phyloP scores from a whole-genome alignment of 2,113 vertebrate species.

The Tenrec ecaudatus region DNA sequence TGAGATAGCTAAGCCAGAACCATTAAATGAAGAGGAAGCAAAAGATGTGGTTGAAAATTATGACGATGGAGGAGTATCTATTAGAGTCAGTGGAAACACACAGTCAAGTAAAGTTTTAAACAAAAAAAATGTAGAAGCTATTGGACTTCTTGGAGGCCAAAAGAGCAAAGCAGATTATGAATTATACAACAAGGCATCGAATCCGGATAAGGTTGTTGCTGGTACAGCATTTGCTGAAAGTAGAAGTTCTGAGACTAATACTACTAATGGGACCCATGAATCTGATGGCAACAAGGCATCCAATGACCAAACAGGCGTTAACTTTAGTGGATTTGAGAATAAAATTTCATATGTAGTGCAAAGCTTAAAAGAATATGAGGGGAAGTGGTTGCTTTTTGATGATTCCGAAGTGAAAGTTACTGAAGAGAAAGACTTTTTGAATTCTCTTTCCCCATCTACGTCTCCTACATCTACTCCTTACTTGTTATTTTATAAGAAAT shows the following conservation, averaged over 20 bases:
- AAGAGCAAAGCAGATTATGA: slow-evolving; percentile 93
- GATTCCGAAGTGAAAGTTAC: slow-evolving; percentile 97
- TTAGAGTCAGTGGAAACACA: slow-evolving; percentile 85
- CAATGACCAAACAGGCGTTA: background rate
- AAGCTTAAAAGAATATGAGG: slow-evolving; percentile 93
- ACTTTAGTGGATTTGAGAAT: slow-evolving; percentile 78
- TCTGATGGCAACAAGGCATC: slow-evolving; percentile 43
- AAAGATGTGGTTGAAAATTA: slow-evolving; percentile 86
- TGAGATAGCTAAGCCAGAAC: slow-evolving; percentile 84
- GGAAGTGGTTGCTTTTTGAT: slow-evolving; percentile 98
- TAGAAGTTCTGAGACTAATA: slow-evolving; percentile 80
- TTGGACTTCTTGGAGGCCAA: slow-evolving; percentile 96
- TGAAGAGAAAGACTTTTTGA: slow-evolving; percentile 96
- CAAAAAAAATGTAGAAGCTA: slow-evolving; percentile 92
- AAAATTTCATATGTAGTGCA: slow-evolving; percentile 84
- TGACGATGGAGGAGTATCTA: slow-evolving; percentile 92
- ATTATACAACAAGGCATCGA: slow-evolving; percentile 86
- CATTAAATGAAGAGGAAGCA: slow-evolving; percentile 84
- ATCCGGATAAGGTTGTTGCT: slow-evolving; percentile 86
- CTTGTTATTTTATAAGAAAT: slow-evolving; percentile 96
- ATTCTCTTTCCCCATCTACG: slow-evolving; percentile 93
- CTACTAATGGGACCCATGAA: slow-evolving; percentile 64
- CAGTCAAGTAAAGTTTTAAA: slow-evolving; percentile 86
- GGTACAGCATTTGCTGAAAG: slow-evolving; percentile 75
- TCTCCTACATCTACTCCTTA: slow-evolving; percentile 96